These are phyloP conservation scores for Forbesichthys agassizii DNA, from an alignment of 2,113 vertebrate genomes.

Conservation along the genomic window DNA sequence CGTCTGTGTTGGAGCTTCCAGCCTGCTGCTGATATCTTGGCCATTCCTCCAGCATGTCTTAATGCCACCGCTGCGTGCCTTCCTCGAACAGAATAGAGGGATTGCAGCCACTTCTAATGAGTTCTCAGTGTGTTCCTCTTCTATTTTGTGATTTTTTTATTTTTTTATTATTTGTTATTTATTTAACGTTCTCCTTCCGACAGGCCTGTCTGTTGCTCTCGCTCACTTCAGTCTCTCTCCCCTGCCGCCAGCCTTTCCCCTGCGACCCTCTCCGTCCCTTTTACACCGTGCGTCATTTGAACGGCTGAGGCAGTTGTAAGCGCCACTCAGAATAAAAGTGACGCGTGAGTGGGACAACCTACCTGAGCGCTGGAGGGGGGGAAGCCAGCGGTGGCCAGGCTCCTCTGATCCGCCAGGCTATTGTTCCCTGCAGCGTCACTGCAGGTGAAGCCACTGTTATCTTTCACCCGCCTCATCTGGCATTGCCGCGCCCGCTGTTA, in stretches of 20 bases:
- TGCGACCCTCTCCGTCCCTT: slow-evolving; percentile 57
- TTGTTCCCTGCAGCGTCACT: slow-evolving; percentile 70
- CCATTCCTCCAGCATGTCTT: slow-evolving; percentile 26
- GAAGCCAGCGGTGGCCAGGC: slow-evolving; percentile 67
- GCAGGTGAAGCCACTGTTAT: slow-evolving; percentile 64
- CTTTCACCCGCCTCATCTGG: slow-evolving; percentile 31
- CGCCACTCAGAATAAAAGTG: slow-evolving; percentile 73
- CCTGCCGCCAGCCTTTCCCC: slow-evolving; percentile 23
- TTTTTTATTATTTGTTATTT: no score
- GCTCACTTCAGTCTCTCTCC: slow-evolving; percentile 19
- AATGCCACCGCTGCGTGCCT: slow-evolving; percentile 30
- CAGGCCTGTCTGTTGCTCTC: slow-evolving; percentile 27
- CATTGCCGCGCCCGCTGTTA: slow-evolving; percentile 40
- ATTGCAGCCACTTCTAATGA: slow-evolving; percentile 50
- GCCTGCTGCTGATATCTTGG: slow-evolving; percentile 12
- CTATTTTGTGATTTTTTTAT: background rate
- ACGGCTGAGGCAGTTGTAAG: slow-evolving; percentile 71
- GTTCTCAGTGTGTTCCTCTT: slow-evolving; percentile 31
- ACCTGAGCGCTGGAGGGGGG: slow-evolving; percentile 64
- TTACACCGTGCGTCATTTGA: slow-evolving; percentile 74
- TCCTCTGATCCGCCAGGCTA: slow-evolving; percentile 65
- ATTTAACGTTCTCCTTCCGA: slow-evolving; percentile 9
- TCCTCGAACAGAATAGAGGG: slow-evolving; percentile 33
- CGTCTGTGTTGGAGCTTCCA: slow-evolving; percentile 3
- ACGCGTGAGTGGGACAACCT: slow-evolving; percentile 76